These are phyloP conservation scores for Tragelaphus oryx DNA, from an alignment of 2,797 vertebrate species.

Conservation along the genomic window DNA sequence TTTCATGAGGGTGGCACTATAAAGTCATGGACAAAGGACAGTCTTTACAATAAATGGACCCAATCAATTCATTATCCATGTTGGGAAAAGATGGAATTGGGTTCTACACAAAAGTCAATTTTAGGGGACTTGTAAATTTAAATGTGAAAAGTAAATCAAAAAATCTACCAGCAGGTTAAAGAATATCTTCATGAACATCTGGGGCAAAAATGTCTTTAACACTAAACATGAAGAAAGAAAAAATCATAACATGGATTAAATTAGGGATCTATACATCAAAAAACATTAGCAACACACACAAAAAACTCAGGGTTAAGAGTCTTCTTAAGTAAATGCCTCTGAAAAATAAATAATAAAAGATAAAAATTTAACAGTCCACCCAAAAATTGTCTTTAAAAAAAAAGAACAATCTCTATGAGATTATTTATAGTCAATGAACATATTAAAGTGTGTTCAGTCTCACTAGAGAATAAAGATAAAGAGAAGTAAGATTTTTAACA, in stretches of 20 bases:
- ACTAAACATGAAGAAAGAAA: neutral
- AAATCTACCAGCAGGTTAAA: neutral
- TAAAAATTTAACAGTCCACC: neutral
- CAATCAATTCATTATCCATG: neutral
- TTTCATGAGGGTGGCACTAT: neutral
- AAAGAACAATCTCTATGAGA: neutral
- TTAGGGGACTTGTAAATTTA: neutral
- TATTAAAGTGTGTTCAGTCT: neutral
- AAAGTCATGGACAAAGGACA: neutral
- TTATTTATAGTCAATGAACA: neutral
- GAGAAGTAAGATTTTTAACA: neutral
- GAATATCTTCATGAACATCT: neutral
- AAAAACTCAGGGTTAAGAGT: neutral
- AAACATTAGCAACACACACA: neutral
- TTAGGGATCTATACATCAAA: neutral
- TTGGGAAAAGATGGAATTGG: neutral
- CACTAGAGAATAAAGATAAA: neutral
- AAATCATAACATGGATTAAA: neutral
- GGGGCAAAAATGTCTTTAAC: neutral
- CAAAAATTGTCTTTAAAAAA: neutral
- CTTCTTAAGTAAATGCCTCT: neutral
- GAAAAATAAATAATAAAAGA: neutral
- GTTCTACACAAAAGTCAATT: neutral
- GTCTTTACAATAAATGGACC: neutral
- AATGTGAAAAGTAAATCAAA: neutral